Percentiles rank a stretch among this genome's conserved stretches.
Conservation (phyloP, 2,888 invertebrate genomes). For the Leptopterna dolabrata region DNA sequence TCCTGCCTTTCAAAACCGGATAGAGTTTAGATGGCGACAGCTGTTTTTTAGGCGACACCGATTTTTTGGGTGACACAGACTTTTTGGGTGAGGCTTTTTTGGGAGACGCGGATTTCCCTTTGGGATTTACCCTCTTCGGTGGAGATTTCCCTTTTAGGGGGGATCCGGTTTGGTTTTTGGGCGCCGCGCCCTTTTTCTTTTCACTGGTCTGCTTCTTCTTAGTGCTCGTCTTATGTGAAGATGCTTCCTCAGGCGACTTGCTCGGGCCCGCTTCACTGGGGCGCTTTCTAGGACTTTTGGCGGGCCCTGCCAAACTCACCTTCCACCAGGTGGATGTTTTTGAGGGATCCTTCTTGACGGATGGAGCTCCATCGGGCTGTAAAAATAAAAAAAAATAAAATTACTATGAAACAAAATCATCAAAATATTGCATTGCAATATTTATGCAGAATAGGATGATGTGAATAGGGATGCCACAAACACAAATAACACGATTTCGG, state of each 20-base stretch:
- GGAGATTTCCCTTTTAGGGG: no score
- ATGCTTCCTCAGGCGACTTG: not conserved
- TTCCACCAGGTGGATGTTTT: not conserved
- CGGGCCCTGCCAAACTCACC: not conserved
- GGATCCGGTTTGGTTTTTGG: no score
- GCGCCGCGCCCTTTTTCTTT: no score
- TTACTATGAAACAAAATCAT: not conserved
- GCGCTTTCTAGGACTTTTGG: not conserved
- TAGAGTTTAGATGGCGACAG: not conserved
- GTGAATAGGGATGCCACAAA: not conserved
- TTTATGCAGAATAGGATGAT: not conserved
- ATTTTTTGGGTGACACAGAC: not conserved
- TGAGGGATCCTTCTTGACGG: not conserved
- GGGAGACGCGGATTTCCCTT: not conserved
- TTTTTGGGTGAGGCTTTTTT: not conserved
- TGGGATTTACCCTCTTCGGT: no score
- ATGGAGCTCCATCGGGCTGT: not conserved
- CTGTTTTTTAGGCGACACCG: not conserved
- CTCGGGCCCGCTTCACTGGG: not conserved
- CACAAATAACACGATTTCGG: not conserved
- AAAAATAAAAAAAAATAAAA: not conserved
- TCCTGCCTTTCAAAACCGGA: not conserved
- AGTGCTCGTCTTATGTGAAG: no score
- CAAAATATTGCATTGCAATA: not conserved
- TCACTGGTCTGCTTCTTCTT: no score